These are phyloP conservation scores for Eufriesea mexicana DNA, from an alignment of 1,140 invertebrate species.

Conservation along the genomic window DNA sequence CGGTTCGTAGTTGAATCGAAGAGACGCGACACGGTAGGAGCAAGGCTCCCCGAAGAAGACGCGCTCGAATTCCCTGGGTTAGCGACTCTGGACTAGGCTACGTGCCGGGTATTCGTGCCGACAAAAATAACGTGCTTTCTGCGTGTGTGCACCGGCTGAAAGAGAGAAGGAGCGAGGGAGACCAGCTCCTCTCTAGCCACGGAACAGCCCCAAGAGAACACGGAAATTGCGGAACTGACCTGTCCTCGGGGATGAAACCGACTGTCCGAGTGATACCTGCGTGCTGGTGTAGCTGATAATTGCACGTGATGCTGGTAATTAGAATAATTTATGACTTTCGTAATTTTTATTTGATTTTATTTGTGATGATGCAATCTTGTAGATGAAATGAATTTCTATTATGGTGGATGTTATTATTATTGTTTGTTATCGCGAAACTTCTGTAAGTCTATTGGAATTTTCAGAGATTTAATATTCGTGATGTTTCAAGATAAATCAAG, in stretches of 20 bases:
- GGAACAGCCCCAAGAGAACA: background rate
- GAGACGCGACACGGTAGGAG: slow-evolving; percentile 24
- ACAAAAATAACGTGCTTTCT: slow-evolving; percentile 82
- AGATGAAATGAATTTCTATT: too few relatives aligned
- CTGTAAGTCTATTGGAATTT: too few relatives aligned
- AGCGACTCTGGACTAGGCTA: slow-evolving; percentile 69
- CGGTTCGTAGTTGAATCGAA: slow-evolving; percentile 12
- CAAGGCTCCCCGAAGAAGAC: slow-evolving; percentile 56
- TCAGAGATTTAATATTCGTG: too few relatives aligned
- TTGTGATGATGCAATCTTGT: too few relatives aligned
- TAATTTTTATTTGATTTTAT: too few relatives aligned
- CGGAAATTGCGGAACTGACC: slow-evolving; percentile 45
- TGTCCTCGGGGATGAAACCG: background rate
- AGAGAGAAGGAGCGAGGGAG: slow-evolving; percentile 24
- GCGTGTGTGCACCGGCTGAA: slow-evolving; percentile 57
- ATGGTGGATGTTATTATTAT: too few relatives aligned
- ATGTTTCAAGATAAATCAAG: too few relatives aligned
- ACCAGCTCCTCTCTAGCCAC: slow-evolving; percentile 17
- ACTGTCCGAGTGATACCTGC: background rate
- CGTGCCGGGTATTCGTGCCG: slow-evolving; percentile 76
- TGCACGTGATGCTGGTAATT: too few relatives aligned
- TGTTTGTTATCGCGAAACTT: too few relatives aligned
- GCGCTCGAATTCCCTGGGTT: slow-evolving; percentile 72
- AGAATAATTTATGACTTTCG: too few relatives aligned
- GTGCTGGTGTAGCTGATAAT: too few relatives aligned